Base-by-base conservation (phyloP, 2,888 invertebrate genomes). In the Agrilus mali region DNA sequence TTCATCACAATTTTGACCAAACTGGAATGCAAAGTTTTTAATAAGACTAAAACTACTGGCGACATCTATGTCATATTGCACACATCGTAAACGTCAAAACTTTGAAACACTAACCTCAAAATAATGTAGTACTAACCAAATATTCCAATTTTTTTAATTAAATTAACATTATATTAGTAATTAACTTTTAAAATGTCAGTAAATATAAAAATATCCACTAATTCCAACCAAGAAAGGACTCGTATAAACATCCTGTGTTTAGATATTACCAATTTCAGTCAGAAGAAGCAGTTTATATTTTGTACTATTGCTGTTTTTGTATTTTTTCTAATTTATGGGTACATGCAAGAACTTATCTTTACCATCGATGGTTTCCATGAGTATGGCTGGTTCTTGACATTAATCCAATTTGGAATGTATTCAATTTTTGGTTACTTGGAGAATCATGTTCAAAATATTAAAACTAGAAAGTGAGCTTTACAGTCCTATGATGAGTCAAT, bases 301-400 rank as follows among this genome's bases (percentile, higher is more conserved):
- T 86, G 89, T 60, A 82, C 84, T 41, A 57, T 70, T 17, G 88
- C 86, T 42, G 86, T 93, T 7, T 93, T 95, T 65, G 64, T 85
- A 49, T 86, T 92, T 60, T 96, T 87, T 65, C 66, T 94, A 46
- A 71, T 90, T 1, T 95, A 95, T 72, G 95, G 94, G 41, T 95
- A 90, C 67, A 74, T 87, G 60, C 78, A 88, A 75, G 96, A 96
- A 68, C 68, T 93, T 36, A 88, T 96, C 60, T 96, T 95, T 64
- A 82, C 86, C 0, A 73, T 86, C n/a, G 82, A 87, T 16, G 92
- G 89, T 36, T 88, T 94, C 55, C 82, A 86, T 57, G 83, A 88
- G 0, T 86, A 82, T 59, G 94, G 94, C 37, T 84, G 94, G 82
- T 94, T 88, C 63, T 73, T 96, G 48, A 96, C 96, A 2, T 69